These are phyloP conservation scores for Papilio dardanus DNA, from an alignment of 1,140 invertebrate genomes.

Conservation along the genomic window DNA sequence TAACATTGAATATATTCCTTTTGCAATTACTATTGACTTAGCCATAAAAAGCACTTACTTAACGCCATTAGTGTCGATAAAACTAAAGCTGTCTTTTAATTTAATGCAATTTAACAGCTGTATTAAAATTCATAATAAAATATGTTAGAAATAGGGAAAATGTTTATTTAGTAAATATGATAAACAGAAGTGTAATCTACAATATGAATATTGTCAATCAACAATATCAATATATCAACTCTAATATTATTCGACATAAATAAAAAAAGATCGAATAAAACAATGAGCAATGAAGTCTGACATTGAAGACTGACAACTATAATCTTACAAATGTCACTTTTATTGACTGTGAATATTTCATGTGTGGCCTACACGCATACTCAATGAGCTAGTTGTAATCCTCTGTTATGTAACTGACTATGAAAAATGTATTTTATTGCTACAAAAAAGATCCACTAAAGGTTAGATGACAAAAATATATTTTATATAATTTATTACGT, in stretches of 20 bases:
- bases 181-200: background rate
- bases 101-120: background rate
- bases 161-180: background rate
- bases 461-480: background rate
- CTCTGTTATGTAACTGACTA: background rate
- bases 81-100: background rate
- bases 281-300: background rate
- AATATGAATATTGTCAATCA: background rate
- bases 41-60: background rate
- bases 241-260: background rate
- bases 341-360: slow-evolving; percentile 20
- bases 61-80: background rate
- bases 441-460: background rate
- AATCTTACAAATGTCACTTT: slow-evolving; percentile 25
- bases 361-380: slow-evolving; percentile 18
- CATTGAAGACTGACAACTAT: background rate
- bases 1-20: slow-evolving; percentile 12
- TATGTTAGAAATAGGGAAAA: background rate
- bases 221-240: background rate
- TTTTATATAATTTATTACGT: background rate
- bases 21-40: background rate
- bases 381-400: slow-evolving; percentile 2
- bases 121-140: background rate
- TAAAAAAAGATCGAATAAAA: slow-evolving; percentile 9
- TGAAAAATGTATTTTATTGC: slow-evolving; percentile 1